Conservation (phyloP, 2,888 invertebrate species). For the Peribatodes rhomboidaria region DNA sequence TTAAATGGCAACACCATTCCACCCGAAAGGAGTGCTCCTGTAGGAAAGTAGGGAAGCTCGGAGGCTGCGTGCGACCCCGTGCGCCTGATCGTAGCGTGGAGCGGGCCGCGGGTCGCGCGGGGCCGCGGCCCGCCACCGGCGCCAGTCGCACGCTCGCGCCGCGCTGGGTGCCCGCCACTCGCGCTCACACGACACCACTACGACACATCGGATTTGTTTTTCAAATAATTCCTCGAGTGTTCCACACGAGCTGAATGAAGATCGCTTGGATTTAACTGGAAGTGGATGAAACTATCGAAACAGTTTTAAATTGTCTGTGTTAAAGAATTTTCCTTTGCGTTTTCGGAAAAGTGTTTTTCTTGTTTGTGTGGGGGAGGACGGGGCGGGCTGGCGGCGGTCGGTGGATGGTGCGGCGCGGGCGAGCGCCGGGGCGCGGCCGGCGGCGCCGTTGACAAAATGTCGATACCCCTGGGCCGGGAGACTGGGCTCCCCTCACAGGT, state of each 20-base stretch:
- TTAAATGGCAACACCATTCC: conserved; percentile 50
- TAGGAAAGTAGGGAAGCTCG: conserved; percentile 57
- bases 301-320: neutral
- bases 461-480: conserved; percentile 85
- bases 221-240: conserved; percentile 52
- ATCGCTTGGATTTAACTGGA: conserved; percentile 53
- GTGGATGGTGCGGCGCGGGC: conserved; percentile 82
- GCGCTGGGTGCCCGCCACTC: conserved; percentile 63
- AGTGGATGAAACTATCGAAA: neutral
- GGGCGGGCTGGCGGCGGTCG: conserved; percentile 70
- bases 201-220: conserved; percentile 59
- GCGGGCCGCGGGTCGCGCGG: conserved; percentile 58
- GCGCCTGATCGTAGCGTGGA: conserved; percentile 41
- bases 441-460: conserved; percentile 85
- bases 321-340: conserved; percentile 39
- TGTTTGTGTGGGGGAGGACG: conserved; percentile 69
- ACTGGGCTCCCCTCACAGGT: conserved; percentile 84
- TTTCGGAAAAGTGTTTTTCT: conserved; percentile 80
- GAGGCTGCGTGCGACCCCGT: conserved; percentile 67
- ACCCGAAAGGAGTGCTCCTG: conserved; percentile 57
- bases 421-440: conserved; percentile 85
- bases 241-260: conserved; percentile 52
- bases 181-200: conserved; percentile 60
- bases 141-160: conserved; percentile 78
- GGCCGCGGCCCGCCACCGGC: conserved; percentile 54